Percentiles rank a stretch among this genome's conserved stretches.
Evolutionary conservation across 2,797 vertebrate genomes (phyloP).

Genomic region (Eidolon dupreanum): DNA sequence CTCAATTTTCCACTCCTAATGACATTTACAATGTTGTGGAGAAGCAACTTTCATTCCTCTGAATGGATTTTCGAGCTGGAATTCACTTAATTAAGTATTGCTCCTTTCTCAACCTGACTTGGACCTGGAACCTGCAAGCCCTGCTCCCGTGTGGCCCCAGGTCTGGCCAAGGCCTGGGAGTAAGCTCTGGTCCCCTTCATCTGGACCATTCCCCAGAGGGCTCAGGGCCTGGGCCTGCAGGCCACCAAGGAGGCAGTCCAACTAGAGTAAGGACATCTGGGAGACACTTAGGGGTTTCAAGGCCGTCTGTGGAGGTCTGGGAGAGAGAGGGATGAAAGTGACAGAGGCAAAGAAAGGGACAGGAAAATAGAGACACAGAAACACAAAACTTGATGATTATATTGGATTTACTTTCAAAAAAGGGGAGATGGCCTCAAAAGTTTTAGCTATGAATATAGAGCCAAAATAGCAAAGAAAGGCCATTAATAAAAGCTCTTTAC

Average conservation of each 20-base stretch:
- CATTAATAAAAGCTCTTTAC: background rate
- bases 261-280: background rate
- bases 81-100: constrained; percentile 53
- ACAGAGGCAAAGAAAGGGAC: background rate
- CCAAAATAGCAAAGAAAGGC: background rate
- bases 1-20: constrained; percentile 80
- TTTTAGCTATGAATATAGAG: background rate
- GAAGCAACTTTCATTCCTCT: constrained; percentile 33
- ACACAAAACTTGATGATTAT: too few relatives aligned
- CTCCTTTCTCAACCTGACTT: background rate
- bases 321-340: background rate
- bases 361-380: background rate
- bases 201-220: background rate
- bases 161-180: background rate
- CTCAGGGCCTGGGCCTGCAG: background rate
- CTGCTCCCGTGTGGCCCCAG: background rate
- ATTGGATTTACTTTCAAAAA: background rate
- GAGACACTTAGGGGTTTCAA: background rate
- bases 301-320: background rate
- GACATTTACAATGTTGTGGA: background rate
- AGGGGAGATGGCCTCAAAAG: background rate
- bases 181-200: background rate
- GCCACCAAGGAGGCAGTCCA: fast-evolving
- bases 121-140: background rate
- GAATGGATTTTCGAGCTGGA: constrained; percentile 30